Evolutionary conservation across 2,888 invertebrate genomes (phyloP).

Genomic region (Noctua janthina): DNA sequence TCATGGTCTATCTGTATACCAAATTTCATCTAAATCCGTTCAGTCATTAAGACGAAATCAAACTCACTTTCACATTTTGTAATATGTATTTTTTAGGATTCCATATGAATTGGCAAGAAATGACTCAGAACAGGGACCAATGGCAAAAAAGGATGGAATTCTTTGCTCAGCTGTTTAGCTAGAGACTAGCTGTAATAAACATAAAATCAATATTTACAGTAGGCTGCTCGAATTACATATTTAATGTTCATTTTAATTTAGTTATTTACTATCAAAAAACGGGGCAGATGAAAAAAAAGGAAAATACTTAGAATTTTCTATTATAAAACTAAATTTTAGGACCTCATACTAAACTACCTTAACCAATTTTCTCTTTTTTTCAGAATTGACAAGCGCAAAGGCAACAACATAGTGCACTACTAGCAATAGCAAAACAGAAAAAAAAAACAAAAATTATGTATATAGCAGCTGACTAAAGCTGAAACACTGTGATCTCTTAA

Average conservation of each 20-base stretch:
- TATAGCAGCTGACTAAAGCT: slow-evolving; percentile 60
- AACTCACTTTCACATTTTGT: neutral
- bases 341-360: slow-evolving; percentile 4
- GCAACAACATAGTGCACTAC: slow-evolving; percentile 68
- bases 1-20: neutral
- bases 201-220: neutral
- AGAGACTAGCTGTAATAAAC: neutral
- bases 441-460: slow-evolving; percentile 75
- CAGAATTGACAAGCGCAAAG: slow-evolving; percentile 77
- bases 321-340: neutral
- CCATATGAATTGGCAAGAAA: neutral
- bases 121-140: neutral
- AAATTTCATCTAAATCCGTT: neutral
- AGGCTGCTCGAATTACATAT: neutral
- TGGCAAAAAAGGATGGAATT: neutral
- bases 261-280: neutral
- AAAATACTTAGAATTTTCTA: neutral
- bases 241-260: neutral
- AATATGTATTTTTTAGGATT: neutral
- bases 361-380: slow-evolving; percentile 68
- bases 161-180: neutral
- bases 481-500: slow-evolving; percentile 81
- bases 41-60: neutral
- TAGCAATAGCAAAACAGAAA: slow-evolving; percentile 73
- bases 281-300: slow-evolving; percentile 31